Conservation (phyloP, 2,797 vertebrate species). For the Bryconaethiops microstoma region DNA sequence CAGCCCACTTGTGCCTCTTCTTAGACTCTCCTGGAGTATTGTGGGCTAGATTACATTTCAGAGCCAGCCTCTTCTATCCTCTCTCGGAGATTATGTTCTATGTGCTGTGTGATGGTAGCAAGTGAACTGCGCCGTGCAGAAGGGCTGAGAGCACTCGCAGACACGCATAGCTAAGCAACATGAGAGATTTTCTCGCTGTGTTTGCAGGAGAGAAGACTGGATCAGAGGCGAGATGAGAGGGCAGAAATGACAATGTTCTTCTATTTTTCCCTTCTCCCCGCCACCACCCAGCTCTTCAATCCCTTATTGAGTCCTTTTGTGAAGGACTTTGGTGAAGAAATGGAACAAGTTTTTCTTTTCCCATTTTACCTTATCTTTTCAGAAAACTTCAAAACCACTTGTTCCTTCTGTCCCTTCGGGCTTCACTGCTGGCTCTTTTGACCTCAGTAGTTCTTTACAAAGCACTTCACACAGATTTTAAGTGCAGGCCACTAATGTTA, state of each 20-base stretch:
- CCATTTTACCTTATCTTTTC: neutral
- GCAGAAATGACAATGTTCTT: slow-evolving; percentile 1
- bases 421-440: neutral
- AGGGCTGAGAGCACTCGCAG: neutral
- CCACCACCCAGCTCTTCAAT: slow-evolving; percentile 1
- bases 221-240: slow-evolving; percentile 23
- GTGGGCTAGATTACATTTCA: slow-evolving; percentile 14
- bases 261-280: neutral
- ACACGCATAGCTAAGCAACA: slow-evolving; percentile 17
- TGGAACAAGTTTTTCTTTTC: slow-evolving; percentile 22
- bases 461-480: slow-evolving; percentile 43
- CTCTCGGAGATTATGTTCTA: slow-evolving; percentile 10
- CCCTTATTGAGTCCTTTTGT: slow-evolving; percentile 16
- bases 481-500: slow-evolving; percentile 39
- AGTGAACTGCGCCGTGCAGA: slow-evolving; percentile 1
- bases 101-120: slow-evolving; percentile 2
- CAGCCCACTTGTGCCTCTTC: neutral
- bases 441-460: slow-evolving; percentile 29
- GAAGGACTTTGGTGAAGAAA: slow-evolving; percentile 21
- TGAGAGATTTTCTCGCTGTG: slow-evolving; percentile 15
- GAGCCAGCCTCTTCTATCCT: slow-evolving; percentile 5
- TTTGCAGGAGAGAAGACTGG: slow-evolving; percentile 7
- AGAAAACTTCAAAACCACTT: neutral
- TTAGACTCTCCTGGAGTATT: neutral
- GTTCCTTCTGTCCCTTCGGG: neutral